Evolutionary conservation across 92 coral and sea anemone genomes (phyloP).

Genomic region (Ricordea florida): DNA sequence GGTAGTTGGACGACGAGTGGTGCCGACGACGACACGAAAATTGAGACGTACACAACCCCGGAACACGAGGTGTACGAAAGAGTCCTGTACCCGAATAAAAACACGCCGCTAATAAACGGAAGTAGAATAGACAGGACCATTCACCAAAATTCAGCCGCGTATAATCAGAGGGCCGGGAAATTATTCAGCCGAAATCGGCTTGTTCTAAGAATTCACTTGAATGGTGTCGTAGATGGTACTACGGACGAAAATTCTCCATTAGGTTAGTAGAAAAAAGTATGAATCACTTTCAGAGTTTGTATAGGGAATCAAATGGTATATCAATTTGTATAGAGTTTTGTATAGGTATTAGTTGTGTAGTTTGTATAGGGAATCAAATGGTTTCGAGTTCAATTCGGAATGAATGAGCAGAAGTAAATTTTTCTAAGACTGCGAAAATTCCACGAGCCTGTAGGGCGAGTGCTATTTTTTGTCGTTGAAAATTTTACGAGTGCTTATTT

Average conservation of each 20-base stretch:
- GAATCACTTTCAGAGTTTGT: not conserved
- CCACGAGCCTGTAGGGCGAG: too few species aligned
- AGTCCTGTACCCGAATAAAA: not conserved
- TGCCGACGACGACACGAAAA: conserved; percentile 12
- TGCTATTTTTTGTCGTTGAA: too few species aligned
- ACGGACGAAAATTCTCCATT: conserved; percentile 33
- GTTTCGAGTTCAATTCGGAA: too few species aligned
- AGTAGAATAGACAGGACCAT: not conserved
- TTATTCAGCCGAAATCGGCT: conserved; percentile 58
- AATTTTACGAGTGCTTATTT: too few species aligned
- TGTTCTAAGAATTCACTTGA: conserved; percentile 47
- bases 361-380: too few species aligned
- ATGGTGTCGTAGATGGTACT: conserved; percentile 72
- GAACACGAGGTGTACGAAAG: conserved; percentile 40
- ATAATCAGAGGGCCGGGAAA: conserved; percentile 38
- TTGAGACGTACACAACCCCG: not conserved
- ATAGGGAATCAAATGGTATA: too few species aligned
- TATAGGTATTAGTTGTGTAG: too few species aligned
- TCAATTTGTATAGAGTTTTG: too few species aligned
- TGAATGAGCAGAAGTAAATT: too few species aligned
- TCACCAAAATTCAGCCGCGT: conserved; percentile 17
- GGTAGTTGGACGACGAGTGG: conserved; percentile 20
- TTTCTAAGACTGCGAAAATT: too few species aligned
- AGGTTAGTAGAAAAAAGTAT: conserved; percentile 46
- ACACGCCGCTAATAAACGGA: not conserved